phyloP scores from a whole-genome alignment of 2,113 vertebrate genomes.

The Copsychus sechellarum region DNA sequence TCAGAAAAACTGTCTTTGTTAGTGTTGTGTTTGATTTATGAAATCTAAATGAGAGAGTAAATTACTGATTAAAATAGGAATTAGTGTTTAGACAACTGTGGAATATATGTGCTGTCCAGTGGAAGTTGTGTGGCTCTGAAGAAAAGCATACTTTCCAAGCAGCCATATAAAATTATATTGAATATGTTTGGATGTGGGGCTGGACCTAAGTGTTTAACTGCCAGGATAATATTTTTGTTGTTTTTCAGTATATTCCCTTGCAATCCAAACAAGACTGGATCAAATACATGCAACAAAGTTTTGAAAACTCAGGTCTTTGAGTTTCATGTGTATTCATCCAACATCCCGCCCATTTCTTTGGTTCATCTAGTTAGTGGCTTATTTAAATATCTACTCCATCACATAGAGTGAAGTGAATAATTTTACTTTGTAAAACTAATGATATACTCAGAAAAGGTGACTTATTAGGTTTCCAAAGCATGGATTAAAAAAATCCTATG shows the following conservation, averaged over 20 bases:
- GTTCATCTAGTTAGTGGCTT: not conserved
- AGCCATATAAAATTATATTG: not conserved
- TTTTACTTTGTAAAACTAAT: not conserved
- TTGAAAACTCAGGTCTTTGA: not conserved
- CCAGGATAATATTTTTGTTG: not conserved
- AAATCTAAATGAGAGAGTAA: not conserved
- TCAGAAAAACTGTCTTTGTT: not conserved
- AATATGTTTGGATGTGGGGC: not conserved
- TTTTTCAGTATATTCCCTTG: not conserved
- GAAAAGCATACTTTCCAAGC: not conserved
- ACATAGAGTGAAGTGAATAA: not conserved
- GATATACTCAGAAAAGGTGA: rapidly evolving
- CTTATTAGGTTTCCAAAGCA: not conserved
- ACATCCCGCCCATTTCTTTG: not conserved
- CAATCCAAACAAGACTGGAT: not conserved
- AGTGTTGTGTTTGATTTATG: not conserved
- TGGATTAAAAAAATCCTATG: not conserved
- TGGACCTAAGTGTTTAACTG: not conserved
- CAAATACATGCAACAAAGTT: not conserved
- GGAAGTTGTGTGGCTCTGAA: not conserved
- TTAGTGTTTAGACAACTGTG: not conserved
- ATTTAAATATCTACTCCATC: not conserved
- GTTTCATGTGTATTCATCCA: rapidly evolving
- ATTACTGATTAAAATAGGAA: not conserved
- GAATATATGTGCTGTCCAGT: not conserved